Evolutionary conservation across 2,113 vertebrate genomes (phyloP).

Genomic region (Rhinopomastus cyanomelas): DNA sequence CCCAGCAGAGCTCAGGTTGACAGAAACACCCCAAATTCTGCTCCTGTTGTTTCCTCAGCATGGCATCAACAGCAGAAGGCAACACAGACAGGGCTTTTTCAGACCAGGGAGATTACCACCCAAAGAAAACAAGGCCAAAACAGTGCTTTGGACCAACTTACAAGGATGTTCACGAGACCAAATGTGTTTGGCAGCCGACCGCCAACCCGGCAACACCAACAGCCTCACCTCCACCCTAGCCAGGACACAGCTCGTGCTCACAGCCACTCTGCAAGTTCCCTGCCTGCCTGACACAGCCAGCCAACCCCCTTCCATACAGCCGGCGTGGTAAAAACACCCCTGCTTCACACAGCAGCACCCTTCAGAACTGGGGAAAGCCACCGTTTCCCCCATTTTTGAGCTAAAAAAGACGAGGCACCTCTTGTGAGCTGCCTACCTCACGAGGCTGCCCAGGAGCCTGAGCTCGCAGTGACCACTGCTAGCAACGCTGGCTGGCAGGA

Average conservation of each 20-base stretch:
- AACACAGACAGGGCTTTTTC: neutral
- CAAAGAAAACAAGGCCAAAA: neutral
- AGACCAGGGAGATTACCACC: neutral
- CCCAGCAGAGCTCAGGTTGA: neutral
- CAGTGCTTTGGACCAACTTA: neutral
- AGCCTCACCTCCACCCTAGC: neutral
- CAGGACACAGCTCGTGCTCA: neutral
- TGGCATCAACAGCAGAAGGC: neutral
- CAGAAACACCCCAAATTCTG: rapidly evolving
- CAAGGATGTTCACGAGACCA: neutral
- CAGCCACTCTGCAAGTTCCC: neutral
- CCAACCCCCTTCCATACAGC: too few species aligned
- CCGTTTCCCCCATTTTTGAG: neutral
- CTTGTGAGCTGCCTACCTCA: neutral
- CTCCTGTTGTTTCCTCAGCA: neutral
- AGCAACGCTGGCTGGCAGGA: slow-evolving; percentile 17
- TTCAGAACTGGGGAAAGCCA: neutral
- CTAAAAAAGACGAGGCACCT: neutral
- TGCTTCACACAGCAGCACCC: neutral
- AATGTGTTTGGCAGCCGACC: neutral
- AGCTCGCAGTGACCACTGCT: slow-evolving; percentile 19
- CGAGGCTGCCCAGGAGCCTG: neutral
- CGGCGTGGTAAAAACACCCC: rapidly evolving
- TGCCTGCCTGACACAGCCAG: neutral
- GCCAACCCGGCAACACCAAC: neutral